phyloP scores from a whole-genome alignment of 2,113 vertebrate genomes.

The Sialia sialis region DNA sequence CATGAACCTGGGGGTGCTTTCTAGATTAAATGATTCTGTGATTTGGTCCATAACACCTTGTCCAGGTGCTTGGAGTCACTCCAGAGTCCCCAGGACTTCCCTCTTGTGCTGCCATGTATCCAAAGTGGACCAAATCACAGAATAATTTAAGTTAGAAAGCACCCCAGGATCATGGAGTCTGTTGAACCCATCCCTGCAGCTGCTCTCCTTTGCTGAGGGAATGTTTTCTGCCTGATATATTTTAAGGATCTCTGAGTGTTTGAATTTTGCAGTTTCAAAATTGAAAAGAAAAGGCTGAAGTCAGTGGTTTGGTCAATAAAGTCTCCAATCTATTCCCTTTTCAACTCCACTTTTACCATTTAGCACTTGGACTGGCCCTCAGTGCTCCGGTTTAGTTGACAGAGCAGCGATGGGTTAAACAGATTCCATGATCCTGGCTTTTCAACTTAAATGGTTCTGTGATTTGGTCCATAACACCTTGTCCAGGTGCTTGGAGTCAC shows the following conservation, averaged over 20 bases:
- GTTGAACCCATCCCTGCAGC: accelerated
- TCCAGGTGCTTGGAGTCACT: not conserved
- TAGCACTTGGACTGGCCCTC: not conserved
- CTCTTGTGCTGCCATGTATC: accelerated
- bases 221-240: accelerated
- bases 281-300: not conserved
- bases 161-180: too few species aligned
- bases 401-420: not conserved
- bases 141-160: too few species aligned
- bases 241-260: not conserved
- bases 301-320: not conserved
- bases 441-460: not conserved
- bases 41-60: not conserved
- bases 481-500: not conserved
- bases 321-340: not conserved
- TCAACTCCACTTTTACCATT: not conserved
- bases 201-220: not conserved
- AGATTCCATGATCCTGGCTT: not conserved
- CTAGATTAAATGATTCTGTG: not conserved
- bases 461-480: not conserved
- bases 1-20: not conserved
- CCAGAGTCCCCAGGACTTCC: not conserved
- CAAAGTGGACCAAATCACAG: too few species aligned
- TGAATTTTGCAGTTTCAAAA: not conserved
- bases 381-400: not conserved